Percentiles rank a stretch among this genome's conserved stretches.
Evolutionary conservation across 2,797 vertebrate genomes (phyloP).

Genomic region (Pempheris klunzingeri): DNA sequence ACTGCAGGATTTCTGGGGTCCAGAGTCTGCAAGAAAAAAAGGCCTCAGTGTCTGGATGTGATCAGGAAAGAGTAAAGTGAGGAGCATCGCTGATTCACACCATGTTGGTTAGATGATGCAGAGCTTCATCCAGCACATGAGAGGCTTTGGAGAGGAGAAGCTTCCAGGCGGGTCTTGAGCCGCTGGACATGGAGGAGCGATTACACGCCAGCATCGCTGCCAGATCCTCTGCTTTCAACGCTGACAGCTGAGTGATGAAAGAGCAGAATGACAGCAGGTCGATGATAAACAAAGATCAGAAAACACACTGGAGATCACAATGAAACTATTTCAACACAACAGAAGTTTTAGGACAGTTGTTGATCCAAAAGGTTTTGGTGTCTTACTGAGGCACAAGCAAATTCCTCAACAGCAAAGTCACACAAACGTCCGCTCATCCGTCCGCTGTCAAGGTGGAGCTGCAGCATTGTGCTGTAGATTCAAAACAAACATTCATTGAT

Average conservation of each 20-base stretch:
- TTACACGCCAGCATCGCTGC: conserved; percentile 65
- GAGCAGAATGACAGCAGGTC: not conserved
- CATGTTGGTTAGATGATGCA: conserved; percentile 72
- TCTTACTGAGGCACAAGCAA: conserved; percentile 74
- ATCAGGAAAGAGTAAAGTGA: not conserved
- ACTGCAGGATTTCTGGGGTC: conserved; percentile 44
- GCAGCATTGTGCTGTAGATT: conserved; percentile 62
- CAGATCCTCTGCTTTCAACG: conserved; percentile 63
- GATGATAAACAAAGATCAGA: not conserved
- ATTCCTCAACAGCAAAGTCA: conserved; percentile 60
- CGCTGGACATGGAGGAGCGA: conserved; percentile 26
- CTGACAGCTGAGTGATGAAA: conserved; percentile 56
- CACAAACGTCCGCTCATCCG: conserved; percentile 36
- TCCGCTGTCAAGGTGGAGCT: conserved; percentile 53
- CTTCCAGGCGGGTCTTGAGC: conserved; percentile 71
- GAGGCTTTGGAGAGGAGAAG: conserved; percentile 74
- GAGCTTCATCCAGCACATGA: conserved; percentile 70
- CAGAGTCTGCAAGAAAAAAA: conserved; percentile 58
- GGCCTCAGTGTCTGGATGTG: not conserved
- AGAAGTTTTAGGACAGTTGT: not conserved
- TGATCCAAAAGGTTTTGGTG: not conserved
- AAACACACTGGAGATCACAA: not conserved
- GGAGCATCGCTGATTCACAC: conserved; percentile 44
- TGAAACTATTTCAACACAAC: not conserved
- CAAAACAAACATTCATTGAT: conserved; percentile 2